phyloP scores from a whole-genome alignment of 2,113 vertebrate genomes.

The Aplodontia rufa region DNA sequence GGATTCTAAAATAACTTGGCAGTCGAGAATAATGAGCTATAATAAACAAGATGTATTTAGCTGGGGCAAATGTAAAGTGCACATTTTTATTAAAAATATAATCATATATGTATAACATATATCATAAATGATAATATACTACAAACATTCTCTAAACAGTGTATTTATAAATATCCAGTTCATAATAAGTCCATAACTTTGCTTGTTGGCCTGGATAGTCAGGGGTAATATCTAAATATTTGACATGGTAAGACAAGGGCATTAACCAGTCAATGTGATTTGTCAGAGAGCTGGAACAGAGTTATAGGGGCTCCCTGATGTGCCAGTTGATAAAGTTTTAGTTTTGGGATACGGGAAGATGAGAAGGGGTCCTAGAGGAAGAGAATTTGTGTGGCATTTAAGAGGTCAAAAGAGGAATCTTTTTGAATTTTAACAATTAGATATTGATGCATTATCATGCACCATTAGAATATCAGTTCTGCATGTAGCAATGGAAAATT shows the following conservation, averaged over 20 bases:
- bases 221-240: background rate
- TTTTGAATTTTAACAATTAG: background rate
- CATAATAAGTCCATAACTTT: background rate
- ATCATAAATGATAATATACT: background rate
- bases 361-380: background rate
- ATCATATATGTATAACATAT: background rate
- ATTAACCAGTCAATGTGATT: background rate
- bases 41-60: background rate
- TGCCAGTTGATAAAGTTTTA: background rate
- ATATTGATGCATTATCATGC: background rate
- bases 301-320: background rate
- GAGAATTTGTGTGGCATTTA: background rate
- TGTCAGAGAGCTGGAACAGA: background rate
- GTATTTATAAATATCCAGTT: background rate
- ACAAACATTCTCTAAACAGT: too few species aligned
- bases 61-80: background rate
- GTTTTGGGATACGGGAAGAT: background rate
- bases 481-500: background rate
- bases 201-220: background rate
- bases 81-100: background rate
- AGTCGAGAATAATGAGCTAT: background rate
- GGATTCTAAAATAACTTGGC: background rate
- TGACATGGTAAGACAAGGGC: background rate
- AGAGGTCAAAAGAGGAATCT: background rate
- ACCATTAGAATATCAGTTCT: background rate